These are phyloP conservation scores for Enteromius paludinosus DNA, from an alignment of 2,797 vertebrate species.

Conservation along the genomic window DNA sequence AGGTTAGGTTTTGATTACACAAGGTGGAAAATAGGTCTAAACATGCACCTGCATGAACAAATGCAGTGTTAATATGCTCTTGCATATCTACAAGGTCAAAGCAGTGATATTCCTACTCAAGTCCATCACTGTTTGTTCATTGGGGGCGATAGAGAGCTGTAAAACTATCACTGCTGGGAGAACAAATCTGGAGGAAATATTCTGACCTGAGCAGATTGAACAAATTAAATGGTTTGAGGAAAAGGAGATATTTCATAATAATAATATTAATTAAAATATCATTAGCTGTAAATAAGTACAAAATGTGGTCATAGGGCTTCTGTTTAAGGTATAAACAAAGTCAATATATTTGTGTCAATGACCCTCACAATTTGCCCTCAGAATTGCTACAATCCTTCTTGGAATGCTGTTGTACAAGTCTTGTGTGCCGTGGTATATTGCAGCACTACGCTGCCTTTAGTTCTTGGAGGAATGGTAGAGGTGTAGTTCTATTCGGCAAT, in stretches of 20 bases:
- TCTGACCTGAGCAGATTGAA: not conserved
- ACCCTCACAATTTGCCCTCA: not conserved
- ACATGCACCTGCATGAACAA: not conserved
- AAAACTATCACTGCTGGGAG: not conserved
- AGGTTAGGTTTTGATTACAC: not conserved
- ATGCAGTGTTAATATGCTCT: not conserved
- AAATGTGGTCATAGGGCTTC: not conserved
- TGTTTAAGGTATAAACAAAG: not conserved
- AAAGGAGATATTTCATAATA: too few relatives aligned
- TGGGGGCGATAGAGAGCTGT: constrained; percentile 40
- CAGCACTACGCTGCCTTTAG: not conserved
- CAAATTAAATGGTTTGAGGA: too few relatives aligned
- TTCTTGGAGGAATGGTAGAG: not conserved
- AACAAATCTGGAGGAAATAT: not conserved
- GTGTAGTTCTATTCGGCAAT: not conserved
- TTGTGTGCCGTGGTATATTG: not conserved
- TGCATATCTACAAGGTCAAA: constrained; percentile 14
- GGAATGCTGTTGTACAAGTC: not conserved
- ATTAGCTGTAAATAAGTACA: not conserved
- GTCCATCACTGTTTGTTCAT: constrained; percentile 5
- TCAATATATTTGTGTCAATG: constrained; percentile 18
- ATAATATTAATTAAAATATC: not conserved
- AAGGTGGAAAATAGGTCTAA: not conserved
- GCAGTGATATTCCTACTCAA: constrained; percentile 2
- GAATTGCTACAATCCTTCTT: not conserved